Evolutionary conservation across 2,888 invertebrate genomes (phyloP), one percentile per base, ranked within the genome.

Genomic region (Venusia cambrica): DNA sequence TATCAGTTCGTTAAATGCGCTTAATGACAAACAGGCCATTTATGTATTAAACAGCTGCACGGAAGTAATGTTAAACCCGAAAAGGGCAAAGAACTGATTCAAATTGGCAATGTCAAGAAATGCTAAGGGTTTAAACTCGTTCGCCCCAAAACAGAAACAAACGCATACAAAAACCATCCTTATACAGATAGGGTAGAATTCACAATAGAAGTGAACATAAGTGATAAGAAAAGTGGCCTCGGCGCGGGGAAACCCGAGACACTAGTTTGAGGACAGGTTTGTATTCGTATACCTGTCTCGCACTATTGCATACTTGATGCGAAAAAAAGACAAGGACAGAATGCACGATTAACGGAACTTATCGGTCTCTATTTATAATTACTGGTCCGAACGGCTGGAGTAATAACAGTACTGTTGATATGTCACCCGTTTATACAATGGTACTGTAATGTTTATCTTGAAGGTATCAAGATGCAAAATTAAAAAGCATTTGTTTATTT

Each of bases 281-380:
- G 57, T 60, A n/a, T n/a, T 54, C 48, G 36, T 58, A 49, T 54
- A 43, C 44, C 47, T 38, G 27, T 66, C 62, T 64, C 65, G 49
- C 45, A 69, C 57, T 25, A 36, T 37, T 20, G 5, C 19, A 26
- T 42, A 10, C 17, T 40, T 21, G 14, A 38, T 24, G 10, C 14
- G 9, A 15, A 28, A 33, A 62, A 39, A 54, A 18, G 62, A 68
- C 24, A 38, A 54, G 51, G 63, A 66, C 33, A 29, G 52, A 19
- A 8, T 19, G 27, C 44, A 39, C 42, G 56, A 51, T 59, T 75
- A 79, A 79, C 76, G 68, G 79, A 62, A 75, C 69, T 67, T 75
- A 75, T 78, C 72, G 68, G 62, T 58, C 54, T 59, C 69, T 80
- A 73, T 76, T 75, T 76, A 79, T 80, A 80, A 78, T 76, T 75